Base-by-base conservation (phyloP, 2,797 vertebrate species). In the Liasis olivaceus region DNA sequence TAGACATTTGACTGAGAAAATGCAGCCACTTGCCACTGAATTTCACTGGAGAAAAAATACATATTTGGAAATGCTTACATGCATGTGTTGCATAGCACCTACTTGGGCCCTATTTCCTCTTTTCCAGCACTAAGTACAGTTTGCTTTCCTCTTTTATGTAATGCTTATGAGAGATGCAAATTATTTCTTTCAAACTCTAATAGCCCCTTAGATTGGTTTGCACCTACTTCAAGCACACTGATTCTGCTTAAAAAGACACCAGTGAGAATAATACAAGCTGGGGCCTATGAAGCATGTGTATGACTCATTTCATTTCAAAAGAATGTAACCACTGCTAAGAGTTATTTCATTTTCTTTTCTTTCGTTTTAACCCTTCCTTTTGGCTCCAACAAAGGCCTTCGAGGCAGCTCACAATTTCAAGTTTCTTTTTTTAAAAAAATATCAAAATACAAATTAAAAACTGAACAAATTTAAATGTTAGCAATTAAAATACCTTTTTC, bases 391-490 rank as follows among this genome's bases (percentile, higher is more conserved):
- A 42, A 59, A 63, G 54, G 17, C 77, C 91, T 47, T 26, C 7
- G 15, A 69, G 91, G 88, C 77, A 89, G 26, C 91, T 59, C 26
- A 22, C 6, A 17, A 59, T 85, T 89, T 89, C 81, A 89, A 26
- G 14, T 56, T 69, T 69, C 51, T 54, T 42, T 81, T 26, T 69
- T 56, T 0, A 4, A 85, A 88, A 62, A 66, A 15, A 51, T 36
- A 54, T 89, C 85, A 89, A 92, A 85, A 85, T 89, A 60, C 77
- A 89, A 89, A 89, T 89, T 85, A 63, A 89, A 92, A 89, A 64
- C 62, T 42, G 15, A 85, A 91, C 90, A 87, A 77, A 87, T 87
- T 85, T 89, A 66, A 85, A 92, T 36, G 42, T 36, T 66, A 85
- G 91, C 62, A 92, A 92, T 69, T 92, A 92, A 89, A 92, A 89